Percentiles rank a stretch among this genome's conserved stretches.
Evolutionary conservation across 2,797 vertebrate species (phyloP).

Genomic region (Mallotus villosus): DNA sequence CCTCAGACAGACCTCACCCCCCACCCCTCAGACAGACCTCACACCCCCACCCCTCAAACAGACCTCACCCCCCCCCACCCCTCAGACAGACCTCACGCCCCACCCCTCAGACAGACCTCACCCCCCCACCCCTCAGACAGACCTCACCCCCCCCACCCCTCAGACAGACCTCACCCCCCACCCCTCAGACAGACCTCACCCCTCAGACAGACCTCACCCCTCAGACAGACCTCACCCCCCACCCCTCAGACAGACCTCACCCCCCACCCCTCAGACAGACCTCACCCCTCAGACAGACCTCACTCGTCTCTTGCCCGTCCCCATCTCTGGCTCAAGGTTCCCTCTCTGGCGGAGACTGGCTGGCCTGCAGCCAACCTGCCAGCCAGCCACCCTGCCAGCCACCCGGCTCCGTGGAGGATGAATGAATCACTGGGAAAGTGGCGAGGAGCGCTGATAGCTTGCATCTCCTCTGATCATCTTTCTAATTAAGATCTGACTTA

Average conservation of each 20-base stretch:
- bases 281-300: too few relatives aligned
- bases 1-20: too few relatives aligned
- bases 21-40: too few relatives aligned
- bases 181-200: constrained; percentile 26
- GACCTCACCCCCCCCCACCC: too few relatives aligned
- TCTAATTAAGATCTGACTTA: constrained; percentile 71
- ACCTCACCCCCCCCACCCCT: too few relatives aligned
- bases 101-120: constrained; percentile 57
- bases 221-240: constrained; percentile 37
- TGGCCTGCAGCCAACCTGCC: constrained; percentile 87
- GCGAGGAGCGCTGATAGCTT: constrained; percentile 70
- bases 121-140: constrained; percentile 15
- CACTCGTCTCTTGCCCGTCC: constrained; percentile 51
- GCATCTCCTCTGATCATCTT: constrained; percentile 71
- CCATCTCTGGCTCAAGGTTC: constrained; percentile 77
- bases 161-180: constrained; percentile 14
- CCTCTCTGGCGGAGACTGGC: constrained; percentile 79
- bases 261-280: constrained; percentile 71
- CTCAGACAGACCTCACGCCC: too few relatives aligned
- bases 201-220: too few relatives aligned
- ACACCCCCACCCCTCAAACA: constrained; percentile 59
- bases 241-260: constrained; percentile 81
- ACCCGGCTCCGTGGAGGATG: constrained; percentile 73
- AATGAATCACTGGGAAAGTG: constrained; percentile 80
- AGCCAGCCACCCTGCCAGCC: constrained; percentile 82